Percentiles rank a stretch among this genome's conserved stretches.
Evolutionary conservation across 1,140 invertebrate genomes (phyloP).

Genomic region (Manduca sexta): DNA sequence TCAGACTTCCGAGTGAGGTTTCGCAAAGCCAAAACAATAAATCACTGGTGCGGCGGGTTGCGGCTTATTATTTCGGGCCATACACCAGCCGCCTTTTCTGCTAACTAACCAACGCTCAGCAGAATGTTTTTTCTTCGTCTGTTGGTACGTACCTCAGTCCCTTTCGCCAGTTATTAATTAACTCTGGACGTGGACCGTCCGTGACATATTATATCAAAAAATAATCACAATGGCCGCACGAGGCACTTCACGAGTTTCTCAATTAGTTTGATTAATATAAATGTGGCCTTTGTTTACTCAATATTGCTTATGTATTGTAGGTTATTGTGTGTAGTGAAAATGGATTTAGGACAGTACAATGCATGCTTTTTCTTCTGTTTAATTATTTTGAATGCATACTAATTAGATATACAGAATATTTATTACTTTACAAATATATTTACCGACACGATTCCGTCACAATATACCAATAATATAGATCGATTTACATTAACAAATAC

Average conservation of each 20-base stretch:
- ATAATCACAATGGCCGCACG: slow-evolving; percentile 16
- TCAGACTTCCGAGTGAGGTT: slow-evolving; percentile 53
- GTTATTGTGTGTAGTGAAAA: neutral
- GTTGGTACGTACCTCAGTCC: slow-evolving; percentile 14
- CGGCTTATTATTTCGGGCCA: slow-evolving; percentile 59
- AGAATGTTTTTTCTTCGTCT: slow-evolving; percentile 41
- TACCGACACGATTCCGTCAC: no score
- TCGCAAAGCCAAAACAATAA: slow-evolving; percentile 64
- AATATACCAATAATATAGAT: no score
- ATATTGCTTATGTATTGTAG: neutral
- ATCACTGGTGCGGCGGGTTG: slow-evolving; percentile 46
- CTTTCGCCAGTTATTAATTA: slow-evolving; percentile 51
- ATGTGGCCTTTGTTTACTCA: slow-evolving; percentile 1
- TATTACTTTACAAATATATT: no score
- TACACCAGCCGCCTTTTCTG: slow-evolving; percentile 38
- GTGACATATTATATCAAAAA: slow-evolving; percentile 25
- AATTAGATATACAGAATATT: no score
- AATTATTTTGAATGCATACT: no score
- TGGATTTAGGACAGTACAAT: no score
- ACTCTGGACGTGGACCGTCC: slow-evolving; percentile 24
- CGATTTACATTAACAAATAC: no score
- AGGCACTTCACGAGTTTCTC: slow-evolving; percentile 8
- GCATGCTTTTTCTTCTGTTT: no score
- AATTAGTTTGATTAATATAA: slow-evolving; percentile 9
- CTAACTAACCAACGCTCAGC: slow-evolving; percentile 47